Evolutionary conservation across 2,888 invertebrate genomes (phyloP), one percentile per base, ranked within the genome.

Genomic region (Spilosoma lubricipeda): DNA sequence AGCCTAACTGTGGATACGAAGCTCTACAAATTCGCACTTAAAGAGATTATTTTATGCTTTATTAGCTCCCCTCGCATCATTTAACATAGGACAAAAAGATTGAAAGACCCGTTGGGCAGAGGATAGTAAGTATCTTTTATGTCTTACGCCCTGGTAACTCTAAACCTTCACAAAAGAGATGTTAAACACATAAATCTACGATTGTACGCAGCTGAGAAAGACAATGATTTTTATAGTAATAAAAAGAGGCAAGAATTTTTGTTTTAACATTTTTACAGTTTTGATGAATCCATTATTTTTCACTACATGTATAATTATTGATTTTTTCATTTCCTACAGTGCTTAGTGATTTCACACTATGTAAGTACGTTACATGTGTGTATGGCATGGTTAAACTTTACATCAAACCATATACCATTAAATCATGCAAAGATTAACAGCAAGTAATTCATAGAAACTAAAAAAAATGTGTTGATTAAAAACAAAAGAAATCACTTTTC

Each of bases 21-120:
- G 86, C 86, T 80, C 80, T 85, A 89, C 82, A 85, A 87, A 89
- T 86, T 86, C 86, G 74, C 80, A 81, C 83, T 83, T 86, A 85
- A 87, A 86, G 81, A 80, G 86, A 88, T 90, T 89, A 88, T 84
- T 87, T 83, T 86, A 84, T 82, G 85, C 80, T 83, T 85, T 82
- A 83, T 83, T 83, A 83, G 78, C 72, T 77, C 70, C 76, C 66
- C 74, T 70, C 75, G 76, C 78, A 73, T 84, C 86, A 85, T 86
- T 86, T 82, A 81, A 78, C 81, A 76, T 69, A 71, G 81, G 80
- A 80, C 80, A 84, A 82, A 81, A 78, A 83, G 80, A 84, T 74
- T 74, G 56, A 64, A 71, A 56, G 67, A 79, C 71, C 70, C 75
- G 80, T 75, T 74, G 78, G 74, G 67, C 73, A 42, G 56, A 71